These are phyloP conservation scores for Cebidichthys violaceus DNA, from an alignment of 2,113 vertebrate species.

Conservation along the genomic window DNA sequence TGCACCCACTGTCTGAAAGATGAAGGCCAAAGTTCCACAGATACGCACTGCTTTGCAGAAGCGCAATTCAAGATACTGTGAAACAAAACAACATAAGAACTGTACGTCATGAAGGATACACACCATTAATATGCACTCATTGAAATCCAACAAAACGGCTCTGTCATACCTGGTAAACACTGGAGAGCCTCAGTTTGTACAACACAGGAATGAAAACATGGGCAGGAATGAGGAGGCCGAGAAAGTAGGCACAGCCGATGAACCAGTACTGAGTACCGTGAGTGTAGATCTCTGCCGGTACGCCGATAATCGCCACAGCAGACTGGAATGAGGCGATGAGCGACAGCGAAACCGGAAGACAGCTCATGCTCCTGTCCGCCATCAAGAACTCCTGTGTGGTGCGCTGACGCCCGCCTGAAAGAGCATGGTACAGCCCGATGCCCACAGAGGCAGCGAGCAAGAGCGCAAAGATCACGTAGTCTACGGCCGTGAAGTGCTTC, in stretches of 20 bases:
- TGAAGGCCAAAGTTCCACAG: slow-evolving; percentile 92
- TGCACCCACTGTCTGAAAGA: slow-evolving; percentile 93
- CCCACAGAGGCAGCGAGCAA: slow-evolving; percentile 87
- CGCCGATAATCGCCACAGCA: slow-evolving; percentile 92
- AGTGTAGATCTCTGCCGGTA: slow-evolving; percentile 89
- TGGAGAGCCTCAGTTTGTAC: slow-evolving; percentile 91
- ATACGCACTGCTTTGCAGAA: slow-evolving; percentile 91
- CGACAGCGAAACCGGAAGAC: slow-evolving; percentile 90
- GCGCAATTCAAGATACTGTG: slow-evolving; percentile 94
- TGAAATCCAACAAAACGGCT: background rate
- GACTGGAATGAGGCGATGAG: slow-evolving; percentile 97
- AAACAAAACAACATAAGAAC: slow-evolving; percentile 16
- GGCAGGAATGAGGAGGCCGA: slow-evolving; percentile 93
- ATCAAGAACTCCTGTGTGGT: slow-evolving; percentile 92
- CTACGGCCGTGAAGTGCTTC: slow-evolving; percentile 84
- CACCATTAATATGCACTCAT: background rate
- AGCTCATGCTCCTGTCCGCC: slow-evolving; percentile 92
- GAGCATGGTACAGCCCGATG: slow-evolving; percentile 93
- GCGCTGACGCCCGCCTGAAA: slow-evolving; percentile 88
- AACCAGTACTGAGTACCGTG: slow-evolving; percentile 97
- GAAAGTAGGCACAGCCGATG: slow-evolving; percentile 91
- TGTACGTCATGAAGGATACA: background rate
- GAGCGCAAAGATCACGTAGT: slow-evolving; percentile 90
- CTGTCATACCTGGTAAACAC: slow-evolving; percentile 88
- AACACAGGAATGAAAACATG: slow-evolving; percentile 94